Percentiles rank a stretch among this genome's conserved stretches.
Conservation (phyloP, 2,113 vertebrate species). For the Odobenus rosmarus region DNA sequence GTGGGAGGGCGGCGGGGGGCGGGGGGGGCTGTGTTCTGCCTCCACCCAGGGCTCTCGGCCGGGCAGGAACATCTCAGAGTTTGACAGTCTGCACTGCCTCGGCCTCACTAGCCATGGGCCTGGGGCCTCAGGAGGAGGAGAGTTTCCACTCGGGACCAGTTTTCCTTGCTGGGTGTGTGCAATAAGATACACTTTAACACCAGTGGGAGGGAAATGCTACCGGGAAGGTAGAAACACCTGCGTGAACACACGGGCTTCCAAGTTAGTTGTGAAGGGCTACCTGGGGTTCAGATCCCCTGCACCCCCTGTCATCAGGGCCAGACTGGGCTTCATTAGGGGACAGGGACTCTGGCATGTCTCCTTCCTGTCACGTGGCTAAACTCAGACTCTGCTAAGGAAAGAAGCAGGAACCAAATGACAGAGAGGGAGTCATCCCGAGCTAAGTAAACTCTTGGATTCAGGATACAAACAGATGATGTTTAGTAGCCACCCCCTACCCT, state of each 20-base stretch:
- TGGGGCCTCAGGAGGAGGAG: neutral
- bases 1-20: neutral
- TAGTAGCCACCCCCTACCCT: neutral
- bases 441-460: neutral
- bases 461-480: neutral
- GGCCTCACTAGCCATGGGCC: fast-evolving
- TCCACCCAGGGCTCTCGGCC: neutral
- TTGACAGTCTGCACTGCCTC: fast-evolving
- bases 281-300: neutral
- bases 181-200: too few relatives aligned
- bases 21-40: neutral
- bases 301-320: neutral
- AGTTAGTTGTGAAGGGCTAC: neutral
- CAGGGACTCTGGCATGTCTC: neutral
- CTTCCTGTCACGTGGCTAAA: neutral
- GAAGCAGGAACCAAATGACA: neutral
- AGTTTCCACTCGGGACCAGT: neutral
- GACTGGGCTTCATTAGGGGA: neutral
- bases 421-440: neutral
- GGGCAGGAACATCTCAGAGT: neutral
- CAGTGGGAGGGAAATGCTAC: neutral
- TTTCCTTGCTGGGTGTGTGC: neutral
- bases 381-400: neutral
- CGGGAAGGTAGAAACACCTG: too few relatives aligned
- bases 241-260: neutral